Percentiles rank a stretch among this genome's conserved stretches.
Evolutionary conservation across 1,140 invertebrate species (phyloP).

Genomic region (Aradophagus sp.): DNA sequence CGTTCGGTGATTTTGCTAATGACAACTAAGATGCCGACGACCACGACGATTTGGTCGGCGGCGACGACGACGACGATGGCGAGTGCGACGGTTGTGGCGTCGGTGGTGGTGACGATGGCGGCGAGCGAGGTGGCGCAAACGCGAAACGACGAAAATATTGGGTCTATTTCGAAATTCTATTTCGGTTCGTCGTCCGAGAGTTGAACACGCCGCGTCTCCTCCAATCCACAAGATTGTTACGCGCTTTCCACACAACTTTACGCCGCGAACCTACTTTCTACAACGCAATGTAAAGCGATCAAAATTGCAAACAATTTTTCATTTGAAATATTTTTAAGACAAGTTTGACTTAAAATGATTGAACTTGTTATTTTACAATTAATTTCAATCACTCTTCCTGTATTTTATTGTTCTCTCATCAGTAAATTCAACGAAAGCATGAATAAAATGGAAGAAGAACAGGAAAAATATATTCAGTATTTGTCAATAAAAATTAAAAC

Average conservation of each 20-base stretch:
- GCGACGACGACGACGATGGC: conserved; percentile 37
- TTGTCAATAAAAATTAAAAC: no score
- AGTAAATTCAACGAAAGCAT: no score
- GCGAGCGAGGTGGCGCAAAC: conserved; percentile 70
- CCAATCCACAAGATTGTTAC: conserved; percentile 51
- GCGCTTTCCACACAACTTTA: conserved; percentile 48
- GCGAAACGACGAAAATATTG: conserved; percentile 76
- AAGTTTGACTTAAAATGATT: no score
- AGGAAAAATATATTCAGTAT: no score
- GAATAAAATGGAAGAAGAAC: no score
- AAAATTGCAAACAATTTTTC: no score
- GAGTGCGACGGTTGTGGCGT: conserved; percentile 44
- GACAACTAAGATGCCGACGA: conserved; percentile 39
- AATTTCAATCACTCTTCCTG: no score
- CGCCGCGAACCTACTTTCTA: conserved; percentile 43
- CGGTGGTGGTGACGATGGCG: conserved; percentile 54
- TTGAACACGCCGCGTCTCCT: conserved; percentile 61
- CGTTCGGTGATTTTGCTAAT: conserved; percentile 20
- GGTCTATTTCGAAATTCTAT: conserved; percentile 76
- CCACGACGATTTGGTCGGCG: no score
- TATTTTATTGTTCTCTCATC: no score
- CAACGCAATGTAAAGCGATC: conserved; percentile 7
- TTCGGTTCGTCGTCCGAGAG: conserved; percentile 71
- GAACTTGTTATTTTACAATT: no score
- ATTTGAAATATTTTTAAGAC: no score